phyloP scores from a whole-genome alignment of 2,888 invertebrate species.

The Apamea monoglypha region DNA sequence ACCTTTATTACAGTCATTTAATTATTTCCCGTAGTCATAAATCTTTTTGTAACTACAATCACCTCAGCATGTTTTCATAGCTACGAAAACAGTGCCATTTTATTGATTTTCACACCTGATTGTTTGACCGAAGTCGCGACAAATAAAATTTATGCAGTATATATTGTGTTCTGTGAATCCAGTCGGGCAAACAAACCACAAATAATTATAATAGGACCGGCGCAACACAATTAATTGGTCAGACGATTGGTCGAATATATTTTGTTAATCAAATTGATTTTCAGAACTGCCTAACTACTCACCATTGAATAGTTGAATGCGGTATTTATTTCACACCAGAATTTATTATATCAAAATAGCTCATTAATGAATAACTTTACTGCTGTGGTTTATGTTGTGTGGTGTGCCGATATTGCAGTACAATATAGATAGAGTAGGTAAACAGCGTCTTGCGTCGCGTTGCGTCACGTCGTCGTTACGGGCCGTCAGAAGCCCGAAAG shows the following conservation, averaged over 20 bases:
- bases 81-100: neutral
- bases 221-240: slow-evolving; percentile 27
- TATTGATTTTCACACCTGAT: neutral
- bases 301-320: slow-evolving; percentile 14
- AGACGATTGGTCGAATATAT: slow-evolving; percentile 9
- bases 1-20: neutral
- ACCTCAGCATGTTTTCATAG: neutral
- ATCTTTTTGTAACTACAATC: neutral
- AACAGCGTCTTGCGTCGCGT: neutral
- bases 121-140: neutral
- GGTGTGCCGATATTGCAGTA: neutral
- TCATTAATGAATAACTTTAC: neutral
- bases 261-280: slow-evolving; percentile 37
- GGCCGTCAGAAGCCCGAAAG: neutral
- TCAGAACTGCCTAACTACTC: slow-evolving; percentile 20
- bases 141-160: neutral
- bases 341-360: neutral
- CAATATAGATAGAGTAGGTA: neutral
- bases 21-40: neutral
- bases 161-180: neutral
- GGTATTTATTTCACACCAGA: slow-evolving; percentile 4
- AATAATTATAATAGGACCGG: slow-evolving; percentile 4
- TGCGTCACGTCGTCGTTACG: neutral
- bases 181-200: slow-evolving; percentile 11
- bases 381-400: neutral